phyloP scores from a whole-genome alignment of 2,888 invertebrate species.

The Helleia helle region DNA sequence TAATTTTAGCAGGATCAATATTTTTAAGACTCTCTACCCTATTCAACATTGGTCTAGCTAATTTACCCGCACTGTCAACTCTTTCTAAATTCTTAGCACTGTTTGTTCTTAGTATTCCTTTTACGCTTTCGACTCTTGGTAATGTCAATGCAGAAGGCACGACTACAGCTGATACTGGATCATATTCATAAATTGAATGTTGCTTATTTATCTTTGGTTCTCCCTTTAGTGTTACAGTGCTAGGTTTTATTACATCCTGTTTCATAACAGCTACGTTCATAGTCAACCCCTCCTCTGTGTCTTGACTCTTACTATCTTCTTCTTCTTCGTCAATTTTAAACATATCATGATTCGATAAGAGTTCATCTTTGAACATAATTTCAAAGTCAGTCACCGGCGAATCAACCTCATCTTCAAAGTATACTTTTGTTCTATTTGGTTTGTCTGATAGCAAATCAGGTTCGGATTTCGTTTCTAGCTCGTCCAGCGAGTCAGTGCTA shows the following conservation, averaged over 20 bases:
- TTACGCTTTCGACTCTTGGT: constrained; percentile 58
- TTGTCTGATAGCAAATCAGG: constrained; percentile 54
- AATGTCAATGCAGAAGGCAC: constrained; percentile 47
- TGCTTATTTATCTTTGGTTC: constrained; percentile 60
- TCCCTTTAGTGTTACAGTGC: constrained; percentile 58
- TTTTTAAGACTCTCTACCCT: constrained; percentile 62
- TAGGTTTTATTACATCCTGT: constrained; percentile 59
- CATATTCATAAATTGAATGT: constrained; percentile 51
- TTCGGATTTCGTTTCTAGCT: constrained; percentile 60
- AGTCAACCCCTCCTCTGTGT: constrained; percentile 55
- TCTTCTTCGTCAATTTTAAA: constrained; percentile 68
- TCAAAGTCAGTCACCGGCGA: constrained; percentile 68
- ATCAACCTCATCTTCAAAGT: constrained; percentile 66
- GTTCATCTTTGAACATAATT: constrained; percentile 71
- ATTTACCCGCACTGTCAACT: constrained; percentile 42
- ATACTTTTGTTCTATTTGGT: constrained; percentile 62
- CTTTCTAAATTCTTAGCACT: constrained; percentile 52
- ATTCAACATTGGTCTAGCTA: constrained; percentile 38
- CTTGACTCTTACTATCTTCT: constrained; percentile 44
- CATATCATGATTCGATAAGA: constrained; percentile 50
- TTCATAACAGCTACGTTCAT: constrained; percentile 58
- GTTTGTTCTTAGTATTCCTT: constrained; percentile 57
- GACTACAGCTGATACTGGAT: constrained; percentile 43
- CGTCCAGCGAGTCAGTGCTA: constrained; percentile 48
- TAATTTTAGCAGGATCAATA: constrained; percentile 55